Conservation (phyloP, 2,888 invertebrate species). For the Andrena marginata region DNA sequence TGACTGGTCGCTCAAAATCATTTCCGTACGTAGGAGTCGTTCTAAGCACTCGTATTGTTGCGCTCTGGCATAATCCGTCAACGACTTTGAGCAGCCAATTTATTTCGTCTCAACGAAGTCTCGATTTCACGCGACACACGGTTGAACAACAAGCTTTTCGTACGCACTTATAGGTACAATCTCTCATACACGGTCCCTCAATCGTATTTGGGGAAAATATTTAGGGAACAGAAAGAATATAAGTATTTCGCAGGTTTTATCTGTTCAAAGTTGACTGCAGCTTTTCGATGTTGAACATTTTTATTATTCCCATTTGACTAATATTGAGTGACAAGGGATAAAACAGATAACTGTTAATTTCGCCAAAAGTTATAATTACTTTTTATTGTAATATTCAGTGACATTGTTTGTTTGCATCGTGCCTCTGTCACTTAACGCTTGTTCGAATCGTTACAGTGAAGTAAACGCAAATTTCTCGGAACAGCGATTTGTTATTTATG, state of each 20-base stretch:
- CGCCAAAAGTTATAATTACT: background rate
- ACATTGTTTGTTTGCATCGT: too few relatives aligned
- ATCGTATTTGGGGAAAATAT: slow-evolving; percentile 19
- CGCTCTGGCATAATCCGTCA: too few relatives aligned
- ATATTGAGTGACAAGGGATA: background rate
- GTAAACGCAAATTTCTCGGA: background rate
- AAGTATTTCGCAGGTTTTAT: background rate
- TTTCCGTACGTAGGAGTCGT: too few relatives aligned
- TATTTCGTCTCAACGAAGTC: background rate
- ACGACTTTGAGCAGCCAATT: background rate
- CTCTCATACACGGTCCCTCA: background rate
- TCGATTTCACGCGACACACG: slow-evolving; percentile 3
- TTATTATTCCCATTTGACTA: background rate
- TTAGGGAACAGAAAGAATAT: slow-evolving; percentile 10
- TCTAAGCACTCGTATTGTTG: too few relatives aligned
- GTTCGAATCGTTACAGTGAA: background rate
- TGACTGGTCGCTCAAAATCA: too few relatives aligned
- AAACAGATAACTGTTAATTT: background rate
- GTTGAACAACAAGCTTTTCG: slow-evolving; percentile 8
- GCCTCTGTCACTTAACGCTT: background rate
- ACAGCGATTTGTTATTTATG: background rate
- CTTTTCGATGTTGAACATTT: background rate
- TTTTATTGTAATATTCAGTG: background rate
- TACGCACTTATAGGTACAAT: background rate
- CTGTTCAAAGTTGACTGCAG: background rate